Conservation (phyloP, 2,888 invertebrate genomes). For the Unio delphinus region DNA sequence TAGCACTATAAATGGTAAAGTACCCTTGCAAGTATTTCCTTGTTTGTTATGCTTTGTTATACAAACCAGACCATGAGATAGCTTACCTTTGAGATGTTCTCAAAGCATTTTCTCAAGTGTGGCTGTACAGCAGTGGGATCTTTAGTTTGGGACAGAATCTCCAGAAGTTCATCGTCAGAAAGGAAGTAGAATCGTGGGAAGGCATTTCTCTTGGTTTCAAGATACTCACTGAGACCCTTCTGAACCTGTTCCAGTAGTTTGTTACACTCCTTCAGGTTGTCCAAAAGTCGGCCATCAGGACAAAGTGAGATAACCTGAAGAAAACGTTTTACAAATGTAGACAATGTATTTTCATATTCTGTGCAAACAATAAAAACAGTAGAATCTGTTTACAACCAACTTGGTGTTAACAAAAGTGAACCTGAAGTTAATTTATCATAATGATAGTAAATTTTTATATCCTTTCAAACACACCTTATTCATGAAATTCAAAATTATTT, state of each 20-base stretch:
- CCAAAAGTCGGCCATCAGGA: conserved; percentile 75
- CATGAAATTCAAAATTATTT: no score
- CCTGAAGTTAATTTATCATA: no score
- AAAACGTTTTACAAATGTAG: not conserved
- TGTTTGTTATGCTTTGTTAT: no score
- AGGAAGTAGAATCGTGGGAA: conserved; percentile 75
- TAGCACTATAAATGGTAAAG: no score
- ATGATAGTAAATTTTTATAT: no score
- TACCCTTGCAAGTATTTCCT: no score
- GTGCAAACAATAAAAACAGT: no score
- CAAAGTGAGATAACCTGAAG: conserved; percentile 70
- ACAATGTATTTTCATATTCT: no score
- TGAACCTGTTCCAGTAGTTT: conserved; percentile 74
- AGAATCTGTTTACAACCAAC: no score
- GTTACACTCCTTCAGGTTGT: conserved; percentile 81
- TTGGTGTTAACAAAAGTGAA: no score
- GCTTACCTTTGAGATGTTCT: conserved; percentile 80
- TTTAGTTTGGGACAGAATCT: conserved; percentile 72
- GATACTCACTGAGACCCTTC: conserved; percentile 72
- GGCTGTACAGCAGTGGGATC: conserved; percentile 73
- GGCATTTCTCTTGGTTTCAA: conserved; percentile 71
- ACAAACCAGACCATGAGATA: not conserved
- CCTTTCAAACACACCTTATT: no score
- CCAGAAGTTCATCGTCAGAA: conserved; percentile 72
- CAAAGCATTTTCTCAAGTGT: conserved; percentile 87